Percentiles rank a stretch among this genome's conserved stretches.
Evolutionary conservation across 92 coral and sea anemone species (phyloP).

Genomic region (Phenganax subtilis): DNA sequence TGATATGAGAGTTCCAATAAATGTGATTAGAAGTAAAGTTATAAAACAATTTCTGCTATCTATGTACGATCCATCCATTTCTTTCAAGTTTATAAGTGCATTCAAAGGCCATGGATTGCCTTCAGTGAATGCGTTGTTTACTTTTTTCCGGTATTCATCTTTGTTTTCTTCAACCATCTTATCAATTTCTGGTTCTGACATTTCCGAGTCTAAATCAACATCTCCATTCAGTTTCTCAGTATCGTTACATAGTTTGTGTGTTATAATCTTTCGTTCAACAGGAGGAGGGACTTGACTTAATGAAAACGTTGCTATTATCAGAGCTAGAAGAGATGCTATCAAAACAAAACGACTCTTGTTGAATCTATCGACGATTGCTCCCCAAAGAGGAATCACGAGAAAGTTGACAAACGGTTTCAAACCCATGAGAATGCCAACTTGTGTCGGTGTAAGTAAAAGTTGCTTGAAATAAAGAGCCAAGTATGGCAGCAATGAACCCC

Average conservation of each 20-base stretch:
- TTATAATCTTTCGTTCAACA: conserved; percentile 68
- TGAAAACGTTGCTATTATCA: conserved; percentile 77
- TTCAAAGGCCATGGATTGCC: conserved; percentile 94
- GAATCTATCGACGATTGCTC: conserved; percentile 96
- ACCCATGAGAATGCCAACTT: conserved; percentile 97
- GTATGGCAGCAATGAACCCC: conserved; percentile 95
- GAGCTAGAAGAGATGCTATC: conserved; percentile 77
- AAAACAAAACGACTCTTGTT: conserved; percentile 91
- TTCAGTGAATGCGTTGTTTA: conserved; percentile 72
- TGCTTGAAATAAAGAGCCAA: conserved; percentile 96
- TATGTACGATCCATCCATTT: conserved; percentile 54
- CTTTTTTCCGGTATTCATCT: conserved; percentile 43
- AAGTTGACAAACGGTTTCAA: conserved; percentile 94
- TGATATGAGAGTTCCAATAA: conserved; percentile 84
- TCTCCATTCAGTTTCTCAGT: conserved; percentile 67
- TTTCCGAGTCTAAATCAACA: conserved; percentile 69
- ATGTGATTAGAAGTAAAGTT: conserved; percentile 80
- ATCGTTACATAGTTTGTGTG: conserved; percentile 70
- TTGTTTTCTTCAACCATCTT: conserved; percentile 82
- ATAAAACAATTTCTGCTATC: conserved; percentile 81
- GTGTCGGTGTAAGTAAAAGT: conserved; percentile 90
- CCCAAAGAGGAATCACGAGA: conserved; percentile 97
- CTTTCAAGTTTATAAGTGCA: conserved; percentile 57
- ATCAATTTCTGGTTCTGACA: conserved; percentile 89
- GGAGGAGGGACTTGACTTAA: conserved; percentile 87